These are phyloP conservation scores for Chorisops tibialis DNA, from an alignment of 2,888 invertebrate genomes.

Conservation along the genomic window DNA sequence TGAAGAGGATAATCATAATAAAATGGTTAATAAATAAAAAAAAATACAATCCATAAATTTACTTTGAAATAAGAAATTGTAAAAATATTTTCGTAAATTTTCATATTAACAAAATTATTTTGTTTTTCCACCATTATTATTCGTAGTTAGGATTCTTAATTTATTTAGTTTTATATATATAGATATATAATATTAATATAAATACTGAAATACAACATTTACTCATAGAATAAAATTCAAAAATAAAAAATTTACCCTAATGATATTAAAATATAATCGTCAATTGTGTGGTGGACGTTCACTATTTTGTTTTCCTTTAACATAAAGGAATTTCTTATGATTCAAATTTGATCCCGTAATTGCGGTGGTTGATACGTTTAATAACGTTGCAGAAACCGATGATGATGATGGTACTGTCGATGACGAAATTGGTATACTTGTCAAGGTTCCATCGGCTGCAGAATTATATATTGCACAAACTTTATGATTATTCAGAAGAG, in stretches of 20 bases:
- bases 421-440: neutral
- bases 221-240: neutral
- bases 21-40: no score
- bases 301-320: conserved; percentile 18
- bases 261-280: conserved; percentile 16
- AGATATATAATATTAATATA: neutral
- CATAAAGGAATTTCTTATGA: conserved; percentile 15
- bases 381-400: neutral
- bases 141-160: no score
- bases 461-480: conserved; percentile 31
- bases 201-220: neutral
- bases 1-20: no score
- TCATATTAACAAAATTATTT: no score
- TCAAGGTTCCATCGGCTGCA: conserved; percentile 17
- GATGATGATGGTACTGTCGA: neutral
- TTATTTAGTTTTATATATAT: no score
- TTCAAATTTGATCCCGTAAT: neutral
- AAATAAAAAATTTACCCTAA: conserved; percentile 13
- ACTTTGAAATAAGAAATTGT: no score
- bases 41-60: no score
- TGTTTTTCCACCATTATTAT: no score
- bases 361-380: neutral
- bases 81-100: no score
- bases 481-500: conserved; percentile 21
- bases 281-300: conserved; percentile 6